Base-by-base conservation (phyloP, 2,113 vertebrate genomes). In the Brachyhypopomus occidentalis region DNA sequence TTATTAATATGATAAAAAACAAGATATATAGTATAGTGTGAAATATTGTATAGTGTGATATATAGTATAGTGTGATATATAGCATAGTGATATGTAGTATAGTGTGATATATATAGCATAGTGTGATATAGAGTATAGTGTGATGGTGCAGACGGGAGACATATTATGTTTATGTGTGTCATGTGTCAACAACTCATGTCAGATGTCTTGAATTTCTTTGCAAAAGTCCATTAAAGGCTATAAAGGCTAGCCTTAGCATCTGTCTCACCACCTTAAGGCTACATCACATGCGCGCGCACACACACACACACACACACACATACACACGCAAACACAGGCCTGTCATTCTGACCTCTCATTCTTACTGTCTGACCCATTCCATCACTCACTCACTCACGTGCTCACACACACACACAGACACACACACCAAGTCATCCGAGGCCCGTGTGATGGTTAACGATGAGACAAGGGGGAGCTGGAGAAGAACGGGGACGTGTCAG, bases 141-240 rank as follows among this genome's bases (percentile, higher is more conserved):
- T 80, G 79, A 81, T 12, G 66, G 12, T 71, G 38, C 55, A 63
- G 58, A 16, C 52, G 70, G 58, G 17, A 75, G 56, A 9, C 60
- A 9, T 14, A 17, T 56, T 69, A 36, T 38, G 16, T 55, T 23
- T 79, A 20, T 79, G 72, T 55, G 62, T 73, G 60, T 62, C 30
- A 30, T 30, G 30, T 30, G 30, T 56, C 56, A 59, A 66, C 11
- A 12, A 59, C 74, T 64, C 87, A 91, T 88, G 85, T 90, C 87
- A 89, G 87, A 87, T 86, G 90, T 41, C 12, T 55, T 80, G 17
- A 63, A 8, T 45, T 59, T 19, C 16, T 38, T 48, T 76, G 36
- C 52, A 69, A 67, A 67, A 20, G 64, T 1, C 8, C 23, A 27
- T 27, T 67, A 27, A 30, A 30, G 1, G 30, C 30, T 30, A 36